Evolutionary conservation across 1,140 invertebrate genomes (phyloP).

Genomic region (Saccostrea cuccullata): DNA sequence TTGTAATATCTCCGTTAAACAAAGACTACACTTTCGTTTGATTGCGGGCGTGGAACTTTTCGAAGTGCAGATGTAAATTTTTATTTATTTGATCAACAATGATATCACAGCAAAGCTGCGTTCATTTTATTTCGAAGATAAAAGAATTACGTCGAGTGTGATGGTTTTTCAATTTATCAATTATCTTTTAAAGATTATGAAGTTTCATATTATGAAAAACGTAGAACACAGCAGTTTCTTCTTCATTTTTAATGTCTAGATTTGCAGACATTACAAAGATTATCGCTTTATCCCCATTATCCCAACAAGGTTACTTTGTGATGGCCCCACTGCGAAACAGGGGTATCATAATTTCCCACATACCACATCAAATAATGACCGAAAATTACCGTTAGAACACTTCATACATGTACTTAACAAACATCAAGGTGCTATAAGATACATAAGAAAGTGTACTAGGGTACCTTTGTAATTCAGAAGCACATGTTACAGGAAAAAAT

Average conservation of each 20-base stretch:
- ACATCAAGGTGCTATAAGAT: too few relatives aligned
- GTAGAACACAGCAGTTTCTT: neutral
- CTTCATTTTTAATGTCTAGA: neutral
- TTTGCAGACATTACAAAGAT: constrained; percentile 13
- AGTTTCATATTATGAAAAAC: neutral
- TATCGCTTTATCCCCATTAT: neutral
- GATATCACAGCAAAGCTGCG: neutral
- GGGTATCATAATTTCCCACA: neutral
- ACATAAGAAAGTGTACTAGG: too few relatives aligned
- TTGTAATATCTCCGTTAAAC: neutral
- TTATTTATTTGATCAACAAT: constrained; percentile 8
- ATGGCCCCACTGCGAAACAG: neutral
- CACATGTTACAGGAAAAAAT: too few relatives aligned
- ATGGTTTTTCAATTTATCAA: constrained; percentile 14
- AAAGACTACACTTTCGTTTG: neutral
- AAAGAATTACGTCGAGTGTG: neutral
- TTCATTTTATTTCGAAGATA: neutral
- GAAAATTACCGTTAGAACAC: neutral
- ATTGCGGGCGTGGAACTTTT: constrained; percentile 9
- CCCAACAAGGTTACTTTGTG: neutral
- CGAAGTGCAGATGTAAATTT: neutral
- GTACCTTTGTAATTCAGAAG: too few relatives aligned
- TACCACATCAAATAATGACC: constrained; percentile 23
- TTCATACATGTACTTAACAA: too few relatives aligned
- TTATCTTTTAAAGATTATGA: constrained; percentile 20